Percentiles rank a stretch among this genome's conserved stretches.
phyloP scores from a whole-genome alignment of 2,888 invertebrate genomes.

The Rhimphoctona megacephalus region DNA sequence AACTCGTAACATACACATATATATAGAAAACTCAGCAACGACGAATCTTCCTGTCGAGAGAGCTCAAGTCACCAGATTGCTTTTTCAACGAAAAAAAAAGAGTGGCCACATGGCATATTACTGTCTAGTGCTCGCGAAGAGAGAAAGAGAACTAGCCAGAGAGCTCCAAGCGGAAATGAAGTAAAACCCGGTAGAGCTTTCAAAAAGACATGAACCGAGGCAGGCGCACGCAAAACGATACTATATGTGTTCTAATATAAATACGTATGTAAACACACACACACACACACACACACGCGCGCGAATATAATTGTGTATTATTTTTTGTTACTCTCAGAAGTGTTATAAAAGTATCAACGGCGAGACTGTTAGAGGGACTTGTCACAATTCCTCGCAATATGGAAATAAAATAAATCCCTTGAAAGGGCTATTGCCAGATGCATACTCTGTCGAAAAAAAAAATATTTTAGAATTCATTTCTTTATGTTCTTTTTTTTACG shows the following conservation, averaged over 20 bases:
- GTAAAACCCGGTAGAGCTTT: conserved; percentile 64
- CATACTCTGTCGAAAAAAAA: background rate
- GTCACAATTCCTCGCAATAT: conserved; percentile 22
- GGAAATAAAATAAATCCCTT: conserved; percentile 36
- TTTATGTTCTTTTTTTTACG: background rate
- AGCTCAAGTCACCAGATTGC: conserved; percentile 67
- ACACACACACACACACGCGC: too few relatives aligned
- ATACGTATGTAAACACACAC: background rate
- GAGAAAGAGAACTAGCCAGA: conserved; percentile 41
- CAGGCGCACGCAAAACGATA: conserved; percentile 43
- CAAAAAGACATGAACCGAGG: conserved; percentile 50
- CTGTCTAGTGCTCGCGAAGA: conserved; percentile 58
- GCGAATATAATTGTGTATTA: background rate
- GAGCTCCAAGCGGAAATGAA: conserved; percentile 66
- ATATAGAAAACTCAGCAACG: conserved; percentile 14
- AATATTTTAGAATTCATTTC: background rate
- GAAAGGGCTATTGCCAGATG: conserved; percentile 11
- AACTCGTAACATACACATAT: conserved; percentile 12
- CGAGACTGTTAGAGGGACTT: conserved; percentile 22
- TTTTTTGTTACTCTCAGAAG: conserved; percentile 20
- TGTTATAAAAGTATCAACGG: conserved; percentile 29
- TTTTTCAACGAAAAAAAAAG: conserved; percentile 62
- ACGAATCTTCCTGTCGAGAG: conserved; percentile 49
- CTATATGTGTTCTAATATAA: conserved; percentile 61
- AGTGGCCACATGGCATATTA: conserved; percentile 62